A percentile compares a stretch with the other conserved stretches of the same genome.
Evolutionary conservation across 2,888 invertebrate genomes (phyloP).

Genomic region (Morpho achilles): DNA sequence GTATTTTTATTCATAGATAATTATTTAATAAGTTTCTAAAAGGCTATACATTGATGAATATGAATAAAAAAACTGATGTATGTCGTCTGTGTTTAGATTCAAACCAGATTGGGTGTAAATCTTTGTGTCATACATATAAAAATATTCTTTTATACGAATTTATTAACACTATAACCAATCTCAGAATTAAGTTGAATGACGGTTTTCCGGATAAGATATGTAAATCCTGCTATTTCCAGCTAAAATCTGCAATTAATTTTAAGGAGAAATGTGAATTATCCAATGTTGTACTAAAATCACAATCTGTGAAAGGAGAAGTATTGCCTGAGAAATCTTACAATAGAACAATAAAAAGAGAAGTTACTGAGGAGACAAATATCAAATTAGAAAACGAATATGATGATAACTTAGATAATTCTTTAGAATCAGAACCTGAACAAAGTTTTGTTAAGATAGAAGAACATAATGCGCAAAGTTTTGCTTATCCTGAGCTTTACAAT

Average conservation of each 20-base stretch:
- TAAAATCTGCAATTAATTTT: conserved; percentile 52
- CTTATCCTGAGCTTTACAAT: neutral
- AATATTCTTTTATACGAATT: conserved; percentile 44
- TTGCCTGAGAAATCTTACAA: neutral
- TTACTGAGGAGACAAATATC: neutral
- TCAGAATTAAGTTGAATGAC: conserved; percentile 49
- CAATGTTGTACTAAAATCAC: conserved; percentile 19
- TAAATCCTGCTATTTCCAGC: conserved; percentile 47
- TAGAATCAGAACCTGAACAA: neutral
- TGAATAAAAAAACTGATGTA: conserved; percentile 14
- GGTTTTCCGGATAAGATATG: conserved; percentile 60
- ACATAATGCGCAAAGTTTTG: neutral
- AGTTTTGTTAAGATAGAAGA: conserved; percentile 1
- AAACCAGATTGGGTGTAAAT: conserved; percentile 38
- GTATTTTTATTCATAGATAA: too few species aligned
- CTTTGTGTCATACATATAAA: conserved; percentile 52
- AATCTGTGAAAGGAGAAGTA: conserved; percentile 11
- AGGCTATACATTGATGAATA: neutral
- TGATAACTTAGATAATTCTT: neutral
- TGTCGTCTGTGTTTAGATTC: conserved; percentile 56
- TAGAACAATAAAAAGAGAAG: neutral
- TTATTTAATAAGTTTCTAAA: too few species aligned
- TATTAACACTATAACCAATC: conserved; percentile 48
- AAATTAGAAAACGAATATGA: conserved; percentile 4
- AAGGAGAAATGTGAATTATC: conserved; percentile 46